Base-by-base conservation (phyloP, 2,797 vertebrate genomes). In the Threskiornis aethiopicus region DNA sequence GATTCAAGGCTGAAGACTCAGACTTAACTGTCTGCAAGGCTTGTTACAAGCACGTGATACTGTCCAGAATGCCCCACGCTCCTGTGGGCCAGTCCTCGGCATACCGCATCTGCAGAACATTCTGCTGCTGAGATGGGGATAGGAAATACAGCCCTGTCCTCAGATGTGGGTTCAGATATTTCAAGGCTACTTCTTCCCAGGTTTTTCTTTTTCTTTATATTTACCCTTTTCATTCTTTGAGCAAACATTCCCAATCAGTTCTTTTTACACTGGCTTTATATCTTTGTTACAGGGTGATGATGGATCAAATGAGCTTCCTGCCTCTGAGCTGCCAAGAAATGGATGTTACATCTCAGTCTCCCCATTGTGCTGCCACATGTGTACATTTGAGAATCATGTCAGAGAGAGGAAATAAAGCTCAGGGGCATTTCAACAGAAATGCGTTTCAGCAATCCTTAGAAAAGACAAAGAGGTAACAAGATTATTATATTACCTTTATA, bases 21-120 rank as follows among this genome's bases (percentile, higher is more conserved):
- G 47, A 5, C 22, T 29, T 65, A 88, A 29, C 13, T 42, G 39
- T 9, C 26, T 65, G 37, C 13, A 39, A 73, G 46, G 55, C 37
- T 25, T 49, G 9, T 26, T 18, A 25, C 15, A 47, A n/a, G 28
- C 22, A 9, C 3, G 10, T 29, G 54, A 24, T 6, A 14, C 24
- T 49, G 24, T 21, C 37, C 66, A 35, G n/a, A 61, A 41, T 0
- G 8, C 5, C 35, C 37, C 10, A 1, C 1, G 0, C 18, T 42
- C 33, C 69, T 9, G 3, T 2, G 11, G 47, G 37, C 31, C 73
- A 39, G 17, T 35, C 24, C 73, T 44, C 0, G 0, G n/a, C 2
- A 2, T 16, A 41, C 5, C 35, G 42, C n/a, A 82, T 9, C 58
- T 31, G 12, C 49, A 57, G 46, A 52, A n/a, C 46, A 29, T 16